A percentile compares a stretch with the other conserved stretches of the same genome.
Evolutionary conservation across 2,888 invertebrate genomes (phyloP).

Genomic region (Chironomus tentans): DNA sequence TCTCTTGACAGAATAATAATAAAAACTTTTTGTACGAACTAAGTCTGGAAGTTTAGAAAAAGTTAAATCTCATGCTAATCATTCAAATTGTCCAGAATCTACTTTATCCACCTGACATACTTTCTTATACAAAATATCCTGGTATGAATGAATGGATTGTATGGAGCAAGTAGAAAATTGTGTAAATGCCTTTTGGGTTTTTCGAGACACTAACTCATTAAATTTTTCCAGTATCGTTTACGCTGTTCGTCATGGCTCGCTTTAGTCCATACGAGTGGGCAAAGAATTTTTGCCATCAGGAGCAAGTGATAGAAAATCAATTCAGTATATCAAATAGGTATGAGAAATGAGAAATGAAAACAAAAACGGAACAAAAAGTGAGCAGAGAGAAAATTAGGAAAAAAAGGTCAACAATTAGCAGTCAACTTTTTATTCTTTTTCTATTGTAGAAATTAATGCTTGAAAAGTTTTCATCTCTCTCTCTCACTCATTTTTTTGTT

Average conservation of each 20-base stretch:
- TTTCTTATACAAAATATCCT: neutral
- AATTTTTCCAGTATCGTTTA: conserved; percentile 66
- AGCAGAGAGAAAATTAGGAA: neutral
- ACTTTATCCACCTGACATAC: too few relatives aligned
- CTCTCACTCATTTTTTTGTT: neutral
- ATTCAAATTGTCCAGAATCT: too few relatives aligned
- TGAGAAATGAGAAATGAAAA: too few relatives aligned
- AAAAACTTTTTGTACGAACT: too few relatives aligned
- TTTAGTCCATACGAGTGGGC: conserved; percentile 97
- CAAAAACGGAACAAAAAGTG: neutral
- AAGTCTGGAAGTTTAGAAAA: too few relatives aligned
- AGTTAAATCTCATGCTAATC: too few relatives aligned
- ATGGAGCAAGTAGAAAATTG: neutral
- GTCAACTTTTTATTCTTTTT: neutral
- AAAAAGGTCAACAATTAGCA: neutral
- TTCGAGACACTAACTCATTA: neutral
- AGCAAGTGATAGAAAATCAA: conserved; percentile 86
- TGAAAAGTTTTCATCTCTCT: neutral
- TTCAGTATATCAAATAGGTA: conserved; percentile 82
- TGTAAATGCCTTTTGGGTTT: too few relatives aligned
- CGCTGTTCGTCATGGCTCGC: conserved; percentile 90
- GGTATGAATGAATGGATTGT: neutral
- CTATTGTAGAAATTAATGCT: too few relatives aligned
- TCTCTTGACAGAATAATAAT: too few relatives aligned
- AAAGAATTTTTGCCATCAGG: conserved; percentile 63